Evolutionary conservation across 2,797 vertebrate genomes (phyloP).

Genomic region (Myotis findleyi): DNA sequence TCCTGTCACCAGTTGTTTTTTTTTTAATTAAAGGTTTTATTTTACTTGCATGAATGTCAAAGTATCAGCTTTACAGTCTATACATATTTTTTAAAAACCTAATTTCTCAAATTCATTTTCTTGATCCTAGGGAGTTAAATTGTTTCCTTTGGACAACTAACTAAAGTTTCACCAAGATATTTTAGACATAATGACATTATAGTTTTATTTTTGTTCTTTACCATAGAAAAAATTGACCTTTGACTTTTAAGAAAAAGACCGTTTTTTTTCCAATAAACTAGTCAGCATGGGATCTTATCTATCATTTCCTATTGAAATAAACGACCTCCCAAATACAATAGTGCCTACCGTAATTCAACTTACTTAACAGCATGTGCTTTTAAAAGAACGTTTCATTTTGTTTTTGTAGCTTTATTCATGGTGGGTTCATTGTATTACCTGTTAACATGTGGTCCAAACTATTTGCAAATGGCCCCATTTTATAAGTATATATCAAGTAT

Average conservation of each 20-base stretch:
- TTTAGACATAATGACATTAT: slow-evolving; percentile 22
- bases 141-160: slow-evolving; percentile 27
- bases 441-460: neutral
- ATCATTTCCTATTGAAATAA: slow-evolving; percentile 9
- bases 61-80: neutral
- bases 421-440: neutral
- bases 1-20: slow-evolving; percentile 63
- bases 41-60: slow-evolving; percentile 44
- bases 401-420: neutral
- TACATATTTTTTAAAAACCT: neutral
- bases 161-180: neutral
- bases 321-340: neutral
- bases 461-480: neutral
- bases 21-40: slow-evolving; percentile 59
- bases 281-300: neutral
- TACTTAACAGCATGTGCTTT: neutral
- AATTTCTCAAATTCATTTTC: slow-evolving; percentile 35
- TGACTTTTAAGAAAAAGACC: slow-evolving; percentile 31
- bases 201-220: slow-evolving; percentile 40
- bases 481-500: neutral
- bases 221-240: slow-evolving; percentile 12
- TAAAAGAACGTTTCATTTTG: neutral
- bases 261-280: slow-evolving; percentile 41
- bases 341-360: neutral
- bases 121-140: neutral